phyloP scores from a whole-genome alignment of 2,888 invertebrate species.

The Rhamnusium bicolor region DNA sequence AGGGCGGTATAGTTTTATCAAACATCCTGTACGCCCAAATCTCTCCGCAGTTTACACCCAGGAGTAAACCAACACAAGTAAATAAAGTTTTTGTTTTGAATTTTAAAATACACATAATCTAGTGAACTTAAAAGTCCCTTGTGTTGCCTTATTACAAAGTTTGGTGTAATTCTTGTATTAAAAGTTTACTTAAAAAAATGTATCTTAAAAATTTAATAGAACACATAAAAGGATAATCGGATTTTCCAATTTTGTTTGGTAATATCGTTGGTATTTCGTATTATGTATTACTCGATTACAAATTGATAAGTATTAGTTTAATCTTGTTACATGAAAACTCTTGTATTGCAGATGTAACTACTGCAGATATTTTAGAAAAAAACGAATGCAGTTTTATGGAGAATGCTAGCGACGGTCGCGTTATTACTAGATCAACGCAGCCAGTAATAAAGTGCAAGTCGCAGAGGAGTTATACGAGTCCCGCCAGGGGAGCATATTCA shows the following conservation, averaged over 20 bases:
- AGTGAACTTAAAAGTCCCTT: too few species aligned
- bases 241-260: neutral
- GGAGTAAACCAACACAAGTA: too few species aligned
- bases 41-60: too few species aligned
- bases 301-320: neutral
- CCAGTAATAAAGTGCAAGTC: conserved; percentile 18
- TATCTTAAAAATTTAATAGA: neutral
- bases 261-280: neutral
- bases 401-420: neutral
- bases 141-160: too few species aligned
- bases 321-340: neutral
- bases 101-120: too few species aligned
- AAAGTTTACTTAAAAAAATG: neutral
- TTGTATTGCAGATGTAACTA: neutral
- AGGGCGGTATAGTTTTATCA: too few species aligned
- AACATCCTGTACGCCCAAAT: too few species aligned
- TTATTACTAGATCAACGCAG: conserved; percentile 10
- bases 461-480: conserved; percentile 12
- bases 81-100: too few species aligned
- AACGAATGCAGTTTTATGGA: neutral
- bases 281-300: neutral
- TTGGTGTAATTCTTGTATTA: too few species aligned
- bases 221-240: neutral
- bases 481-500: conserved; percentile 22
- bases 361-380: neutral